These are phyloP conservation scores for Podotricha telesiphe DNA, from an alignment of 2,888 invertebrate species.

Conservation along the genomic window DNA sequence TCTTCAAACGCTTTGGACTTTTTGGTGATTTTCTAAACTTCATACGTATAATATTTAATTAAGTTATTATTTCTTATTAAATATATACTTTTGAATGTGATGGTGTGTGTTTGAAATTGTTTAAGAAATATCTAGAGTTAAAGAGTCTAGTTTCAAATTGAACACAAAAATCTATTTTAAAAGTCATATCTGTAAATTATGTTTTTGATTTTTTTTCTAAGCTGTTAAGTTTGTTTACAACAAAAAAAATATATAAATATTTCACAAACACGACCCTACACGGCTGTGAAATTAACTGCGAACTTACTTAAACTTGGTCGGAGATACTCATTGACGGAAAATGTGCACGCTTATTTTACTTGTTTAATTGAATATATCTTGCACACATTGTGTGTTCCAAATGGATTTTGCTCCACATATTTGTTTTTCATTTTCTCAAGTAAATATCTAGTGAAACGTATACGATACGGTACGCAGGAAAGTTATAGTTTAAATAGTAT, in stretches of 20 bases:
- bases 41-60: too few relatives aligned
- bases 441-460: too few relatives aligned
- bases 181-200: too few relatives aligned
- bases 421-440: background rate
- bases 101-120: too few relatives aligned
- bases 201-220: background rate
- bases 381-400: conserved; percentile 2
- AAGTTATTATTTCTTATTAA: too few relatives aligned
- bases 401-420: background rate
- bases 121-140: too few relatives aligned
- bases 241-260: background rate
- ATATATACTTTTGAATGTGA: too few relatives aligned
- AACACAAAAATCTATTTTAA: too few relatives aligned
- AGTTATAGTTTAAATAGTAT: too few relatives aligned
- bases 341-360: conserved; percentile 41
- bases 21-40: background rate
- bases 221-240: background rate
- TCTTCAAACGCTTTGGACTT: background rate
- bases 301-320: conserved; percentile 44
- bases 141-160: too few relatives aligned
- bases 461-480: too few relatives aligned
- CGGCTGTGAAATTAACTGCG: conserved; percentile 51
- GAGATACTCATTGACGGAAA: conserved; percentile 42
- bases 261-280: conserved; percentile 27
- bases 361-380: conserved; percentile 32